phyloP scores from a whole-genome alignment of 2,113 vertebrate species.

The Calidris pygmaea region DNA sequence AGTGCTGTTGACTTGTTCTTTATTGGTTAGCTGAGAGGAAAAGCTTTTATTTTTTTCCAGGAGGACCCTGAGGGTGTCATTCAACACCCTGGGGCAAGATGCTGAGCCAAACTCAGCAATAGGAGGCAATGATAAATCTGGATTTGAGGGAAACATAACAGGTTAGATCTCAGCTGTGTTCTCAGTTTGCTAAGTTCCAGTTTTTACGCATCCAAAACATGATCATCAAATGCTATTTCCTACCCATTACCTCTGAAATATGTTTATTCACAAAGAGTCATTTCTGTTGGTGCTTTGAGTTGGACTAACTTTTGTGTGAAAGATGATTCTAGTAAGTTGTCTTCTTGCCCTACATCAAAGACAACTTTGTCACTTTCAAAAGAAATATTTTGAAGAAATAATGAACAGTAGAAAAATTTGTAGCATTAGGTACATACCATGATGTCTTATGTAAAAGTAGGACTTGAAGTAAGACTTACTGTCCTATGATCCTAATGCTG shows the following conservation, averaged over 20 bases:
- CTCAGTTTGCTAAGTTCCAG: not conserved
- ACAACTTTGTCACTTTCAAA: not conserved
- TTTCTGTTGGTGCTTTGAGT: not conserved
- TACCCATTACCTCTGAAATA: not conserved
- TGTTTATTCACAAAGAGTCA: not conserved
- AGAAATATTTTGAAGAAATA: not conserved
- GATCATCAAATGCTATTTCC: not conserved
- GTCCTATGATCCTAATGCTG: not conserved
- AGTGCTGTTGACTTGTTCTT: conserved; percentile 35
- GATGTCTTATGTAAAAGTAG: not conserved
- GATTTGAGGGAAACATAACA: not conserved
- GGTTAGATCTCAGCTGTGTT: not conserved
- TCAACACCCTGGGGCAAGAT: not conserved
- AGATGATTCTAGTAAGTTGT: not conserved
- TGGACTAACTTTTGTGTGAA: not conserved
- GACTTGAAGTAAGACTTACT: not conserved
- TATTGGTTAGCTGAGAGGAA: conserved; percentile 33
- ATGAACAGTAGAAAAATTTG: not conserved
- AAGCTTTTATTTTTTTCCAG: conserved; percentile 51
- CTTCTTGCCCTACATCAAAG: not conserved
- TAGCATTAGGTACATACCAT: not conserved
- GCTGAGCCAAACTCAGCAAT: not conserved
- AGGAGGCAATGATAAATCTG: not conserved
- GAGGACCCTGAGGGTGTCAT: conserved; percentile 21
- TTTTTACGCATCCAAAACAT: not conserved